These are phyloP conservation scores for Chlorospingus semifuscus DNA, from an alignment of 2,797 vertebrate genomes.

Conservation along the genomic window DNA sequence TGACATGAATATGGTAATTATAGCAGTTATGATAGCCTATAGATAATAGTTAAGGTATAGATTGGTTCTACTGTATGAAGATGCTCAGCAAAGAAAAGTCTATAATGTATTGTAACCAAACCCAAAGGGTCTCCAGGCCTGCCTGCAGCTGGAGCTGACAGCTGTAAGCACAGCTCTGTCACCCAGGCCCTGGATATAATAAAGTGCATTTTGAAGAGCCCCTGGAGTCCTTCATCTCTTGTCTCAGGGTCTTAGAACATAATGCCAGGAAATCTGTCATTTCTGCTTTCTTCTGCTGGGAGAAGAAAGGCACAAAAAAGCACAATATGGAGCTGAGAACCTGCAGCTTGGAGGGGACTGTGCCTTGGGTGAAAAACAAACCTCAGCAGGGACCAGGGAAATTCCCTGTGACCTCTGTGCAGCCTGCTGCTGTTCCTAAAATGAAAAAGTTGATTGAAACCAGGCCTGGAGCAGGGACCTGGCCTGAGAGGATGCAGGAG, in stretches of 20 bases:
- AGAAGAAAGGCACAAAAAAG: neutral
- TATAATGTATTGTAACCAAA: neutral
- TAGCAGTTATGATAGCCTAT: neutral
- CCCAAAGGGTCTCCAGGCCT: neutral
- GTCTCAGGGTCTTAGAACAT: neutral
- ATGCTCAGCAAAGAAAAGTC: neutral
- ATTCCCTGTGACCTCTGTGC: fast-evolving
- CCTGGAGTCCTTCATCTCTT: no score
- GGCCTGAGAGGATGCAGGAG: neutral
- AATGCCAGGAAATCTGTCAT: neutral
- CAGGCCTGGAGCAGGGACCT: neutral
- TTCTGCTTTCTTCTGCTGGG: neutral
- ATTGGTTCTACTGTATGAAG: neutral
- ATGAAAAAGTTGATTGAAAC: neutral
- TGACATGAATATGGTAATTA: fast-evolving
- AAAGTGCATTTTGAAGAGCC: no score
- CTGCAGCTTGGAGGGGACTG: fast-evolving
- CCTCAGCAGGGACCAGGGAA: neutral
- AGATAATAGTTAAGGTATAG: neutral
- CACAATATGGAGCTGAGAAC: fast-evolving
- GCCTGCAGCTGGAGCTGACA: neutral
- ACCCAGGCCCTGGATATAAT: no score
- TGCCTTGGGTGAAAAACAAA: neutral
- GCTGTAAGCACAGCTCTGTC: neutral
- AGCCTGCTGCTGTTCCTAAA: neutral